A percentile compares a stretch with the other conserved stretches of the same genome.
Evolutionary conservation across 2,113 vertebrate species (phyloP).

Genomic region (Vicugna pacos): DNA sequence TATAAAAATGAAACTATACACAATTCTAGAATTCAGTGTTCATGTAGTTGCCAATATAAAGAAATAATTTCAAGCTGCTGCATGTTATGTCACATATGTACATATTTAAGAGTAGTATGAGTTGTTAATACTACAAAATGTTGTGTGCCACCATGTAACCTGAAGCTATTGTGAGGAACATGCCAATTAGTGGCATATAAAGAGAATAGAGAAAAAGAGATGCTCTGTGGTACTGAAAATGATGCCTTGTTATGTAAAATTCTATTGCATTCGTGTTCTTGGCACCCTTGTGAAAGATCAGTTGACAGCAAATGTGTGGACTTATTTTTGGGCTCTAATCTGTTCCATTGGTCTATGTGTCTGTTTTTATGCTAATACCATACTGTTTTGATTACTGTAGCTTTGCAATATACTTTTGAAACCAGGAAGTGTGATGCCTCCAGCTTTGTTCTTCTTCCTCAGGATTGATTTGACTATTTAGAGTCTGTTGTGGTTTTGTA

Average conservation of each 20-base stretch:
- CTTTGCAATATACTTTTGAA: neutral
- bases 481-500: neutral
- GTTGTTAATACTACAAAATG: neutral
- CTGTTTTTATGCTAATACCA: neutral
- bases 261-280: neutral
- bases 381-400: neutral
- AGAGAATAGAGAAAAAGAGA: neutral
- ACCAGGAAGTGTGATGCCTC: neutral
- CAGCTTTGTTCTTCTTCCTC: neutral
- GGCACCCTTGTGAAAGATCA: neutral
- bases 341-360: neutral
- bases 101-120: neutral
- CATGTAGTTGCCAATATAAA: neutral
- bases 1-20: neutral
- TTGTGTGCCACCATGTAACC: neutral
- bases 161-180: neutral
- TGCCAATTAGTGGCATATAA: neutral
- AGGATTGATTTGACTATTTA: neutral
- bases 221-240: neutral
- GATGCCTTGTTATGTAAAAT: neutral
- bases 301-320: neutral
- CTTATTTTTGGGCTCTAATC: neutral
- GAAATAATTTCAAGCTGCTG: neutral
- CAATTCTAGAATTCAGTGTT: neutral
- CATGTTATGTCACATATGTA: neutral